Evolutionary conservation across 2,113 vertebrate species (phyloP).

Genomic region (Hirundichthys speculiger): DNA sequence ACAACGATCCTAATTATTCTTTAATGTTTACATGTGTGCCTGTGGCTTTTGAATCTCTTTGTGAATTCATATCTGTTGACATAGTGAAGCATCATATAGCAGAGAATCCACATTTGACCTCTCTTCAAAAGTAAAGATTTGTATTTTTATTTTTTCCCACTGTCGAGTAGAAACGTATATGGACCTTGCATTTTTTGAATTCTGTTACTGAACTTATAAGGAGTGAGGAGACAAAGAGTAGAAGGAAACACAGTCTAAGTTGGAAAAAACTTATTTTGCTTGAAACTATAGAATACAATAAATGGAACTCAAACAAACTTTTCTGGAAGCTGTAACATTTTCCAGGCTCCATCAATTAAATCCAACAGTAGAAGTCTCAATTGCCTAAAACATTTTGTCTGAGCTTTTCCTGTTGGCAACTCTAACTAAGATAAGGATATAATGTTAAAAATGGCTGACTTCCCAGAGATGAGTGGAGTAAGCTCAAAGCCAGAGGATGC

Average conservation of each 20-base stretch:
- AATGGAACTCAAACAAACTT: constrained; percentile 14
- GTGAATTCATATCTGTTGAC: too few relatives aligned
- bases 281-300: constrained; percentile 17
- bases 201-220: constrained; percentile 22
- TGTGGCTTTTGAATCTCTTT: too few relatives aligned
- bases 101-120: too few relatives aligned
- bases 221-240: constrained; percentile 15
- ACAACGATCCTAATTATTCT: too few relatives aligned
- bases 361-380: constrained; percentile 22
- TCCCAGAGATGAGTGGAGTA: constrained; percentile 57
- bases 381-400: constrained; percentile 41
- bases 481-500: constrained; percentile 62
- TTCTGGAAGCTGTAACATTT: constrained; percentile 17
- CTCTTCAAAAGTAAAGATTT: too few relatives aligned
- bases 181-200: neutral
- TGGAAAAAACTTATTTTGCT: constrained; percentile 5
- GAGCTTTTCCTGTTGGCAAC: constrained; percentile 55
- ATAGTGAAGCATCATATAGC: too few relatives aligned
- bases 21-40: too few relatives aligned
- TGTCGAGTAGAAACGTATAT: constrained; percentile 23
- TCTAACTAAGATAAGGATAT: constrained; percentile 62
- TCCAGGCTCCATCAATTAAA: constrained; percentile 8
- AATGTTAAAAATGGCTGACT: constrained; percentile 64
- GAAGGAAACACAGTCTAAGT: neutral
- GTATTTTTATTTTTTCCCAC: constrained; percentile 8